Conservation (phyloP, 2,888 invertebrate genomes). For the Crossocerus cetratus region DNA sequence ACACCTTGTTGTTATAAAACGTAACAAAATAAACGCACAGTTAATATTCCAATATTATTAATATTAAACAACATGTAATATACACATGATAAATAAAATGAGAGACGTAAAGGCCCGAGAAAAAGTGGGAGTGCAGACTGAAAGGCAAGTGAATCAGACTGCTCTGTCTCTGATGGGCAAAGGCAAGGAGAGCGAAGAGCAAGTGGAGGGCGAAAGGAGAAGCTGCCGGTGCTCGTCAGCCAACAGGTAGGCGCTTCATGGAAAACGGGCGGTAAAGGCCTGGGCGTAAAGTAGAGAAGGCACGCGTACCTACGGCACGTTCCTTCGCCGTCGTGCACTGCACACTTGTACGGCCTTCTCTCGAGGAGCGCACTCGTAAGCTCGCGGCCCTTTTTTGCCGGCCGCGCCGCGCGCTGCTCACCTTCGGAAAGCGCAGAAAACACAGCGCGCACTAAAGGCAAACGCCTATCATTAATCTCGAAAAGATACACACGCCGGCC, state of each 20-base stretch:
- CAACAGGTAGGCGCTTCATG: slow-evolving; percentile 33
- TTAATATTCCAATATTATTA: no score
- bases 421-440: slow-evolving; percentile 20
- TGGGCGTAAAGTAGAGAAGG: not conserved
- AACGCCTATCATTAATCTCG: slow-evolving; percentile 22
- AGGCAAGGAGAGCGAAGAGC: not conserved
- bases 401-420: not conserved
- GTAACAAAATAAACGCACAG: no score
- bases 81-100: no score
- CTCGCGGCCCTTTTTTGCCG: slow-evolving; percentile 10
- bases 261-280: slow-evolving; percentile 27
- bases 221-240: not conserved
- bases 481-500: slow-evolving; percentile 9
- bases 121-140: no score
- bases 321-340: not conserved
- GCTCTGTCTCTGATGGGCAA: not conserved
- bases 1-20: no score
- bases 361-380: slow-evolving; percentile 7
- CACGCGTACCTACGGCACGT: no score
- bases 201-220: not conserved
- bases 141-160: no score
- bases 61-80: no score
- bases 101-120: no score
- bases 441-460: slow-evolving; percentile 17
- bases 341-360: slow-evolving; percentile 7